Conservation (phyloP, 2,113 vertebrate genomes). For the Oenanthe melanoleuca region DNA sequence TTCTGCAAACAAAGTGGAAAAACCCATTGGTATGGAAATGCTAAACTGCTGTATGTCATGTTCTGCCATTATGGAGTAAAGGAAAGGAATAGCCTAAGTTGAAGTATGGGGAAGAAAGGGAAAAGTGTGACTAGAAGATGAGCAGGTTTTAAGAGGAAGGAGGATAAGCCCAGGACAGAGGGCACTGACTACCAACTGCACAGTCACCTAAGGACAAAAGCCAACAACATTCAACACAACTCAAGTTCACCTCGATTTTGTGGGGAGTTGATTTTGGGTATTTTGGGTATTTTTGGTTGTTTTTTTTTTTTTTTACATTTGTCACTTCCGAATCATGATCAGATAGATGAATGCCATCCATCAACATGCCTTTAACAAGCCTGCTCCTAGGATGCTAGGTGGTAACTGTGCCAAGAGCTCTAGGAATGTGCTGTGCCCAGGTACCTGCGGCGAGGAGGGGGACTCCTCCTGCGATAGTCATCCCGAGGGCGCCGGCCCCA, state of each 20-base stretch:
- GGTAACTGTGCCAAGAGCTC: constrained; percentile 59
- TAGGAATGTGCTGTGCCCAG: constrained; percentile 21
- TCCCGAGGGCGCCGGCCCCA: constrained; percentile 93
- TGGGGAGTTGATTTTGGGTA: background rate
- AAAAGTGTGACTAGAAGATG: constrained; percentile 80
- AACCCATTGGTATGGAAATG: constrained; percentile 74
- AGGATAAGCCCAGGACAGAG: constrained; percentile 76
- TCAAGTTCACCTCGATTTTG: constrained; percentile 65
- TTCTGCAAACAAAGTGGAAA: constrained; percentile 62
- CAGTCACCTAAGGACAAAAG: constrained; percentile 78
- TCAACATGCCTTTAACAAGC: constrained; percentile 74
- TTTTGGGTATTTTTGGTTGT: no score
- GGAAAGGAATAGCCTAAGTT: constrained; percentile 77
- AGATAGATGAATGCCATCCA: constrained; percentile 61
- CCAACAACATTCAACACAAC: constrained; percentile 79
- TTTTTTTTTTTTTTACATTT: constrained; percentile 6
- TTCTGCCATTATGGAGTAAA: constrained; percentile 79
- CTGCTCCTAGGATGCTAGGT: constrained; percentile 74
- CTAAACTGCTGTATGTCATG: constrained; percentile 78
- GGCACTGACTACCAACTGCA: constrained; percentile 77
- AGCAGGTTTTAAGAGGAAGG: constrained; percentile 71
- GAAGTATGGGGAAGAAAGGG: constrained; percentile 78
- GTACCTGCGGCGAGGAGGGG: constrained; percentile 92
- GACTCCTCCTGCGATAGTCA: constrained; percentile 89
- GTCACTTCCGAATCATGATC: constrained; percentile 43